Evolutionary conservation across 1,140 invertebrate genomes (phyloP).

Genomic region (Asobara japonica): DNA sequence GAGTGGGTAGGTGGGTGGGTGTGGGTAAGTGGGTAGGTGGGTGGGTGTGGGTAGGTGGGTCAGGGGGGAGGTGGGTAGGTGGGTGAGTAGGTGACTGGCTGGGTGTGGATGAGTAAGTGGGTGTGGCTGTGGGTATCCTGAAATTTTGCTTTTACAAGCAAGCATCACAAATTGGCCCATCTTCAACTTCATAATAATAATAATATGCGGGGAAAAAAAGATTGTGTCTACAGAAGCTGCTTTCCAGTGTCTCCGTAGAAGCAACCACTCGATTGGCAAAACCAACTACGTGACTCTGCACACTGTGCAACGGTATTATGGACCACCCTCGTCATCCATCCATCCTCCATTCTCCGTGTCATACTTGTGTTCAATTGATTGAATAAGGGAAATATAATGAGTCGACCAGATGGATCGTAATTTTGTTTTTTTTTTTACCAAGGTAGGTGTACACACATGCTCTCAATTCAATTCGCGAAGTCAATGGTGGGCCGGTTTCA

Average conservation of each 20-base stretch:
- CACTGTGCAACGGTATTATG: constrained; percentile 1
- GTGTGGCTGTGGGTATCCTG: no score
- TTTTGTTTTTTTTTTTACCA: neutral
- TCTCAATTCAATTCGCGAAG: no score
- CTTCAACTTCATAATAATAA: neutral
- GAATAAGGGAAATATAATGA: neutral
- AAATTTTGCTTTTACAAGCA: no score
- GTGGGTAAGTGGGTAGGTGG: no score
- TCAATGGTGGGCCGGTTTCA: no score
- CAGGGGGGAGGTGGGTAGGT: no score
- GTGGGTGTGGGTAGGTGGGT: no score
- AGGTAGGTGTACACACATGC: neutral
- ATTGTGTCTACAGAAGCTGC: neutral
- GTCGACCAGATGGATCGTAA: neutral
- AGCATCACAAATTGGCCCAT: no score
- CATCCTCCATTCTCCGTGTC: neutral
- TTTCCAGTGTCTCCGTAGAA: neutral
- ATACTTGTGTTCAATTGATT: neutral
- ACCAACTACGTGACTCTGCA: neutral
- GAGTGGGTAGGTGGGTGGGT: no score
- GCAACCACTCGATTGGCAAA: neutral
- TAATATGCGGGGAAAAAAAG: neutral
- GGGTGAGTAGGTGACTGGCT: no score
- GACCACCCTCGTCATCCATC: neutral
- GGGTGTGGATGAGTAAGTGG: no score